phyloP scores from a whole-genome alignment of 2,113 vertebrate species.

The Antechinus flavipes region DNA sequence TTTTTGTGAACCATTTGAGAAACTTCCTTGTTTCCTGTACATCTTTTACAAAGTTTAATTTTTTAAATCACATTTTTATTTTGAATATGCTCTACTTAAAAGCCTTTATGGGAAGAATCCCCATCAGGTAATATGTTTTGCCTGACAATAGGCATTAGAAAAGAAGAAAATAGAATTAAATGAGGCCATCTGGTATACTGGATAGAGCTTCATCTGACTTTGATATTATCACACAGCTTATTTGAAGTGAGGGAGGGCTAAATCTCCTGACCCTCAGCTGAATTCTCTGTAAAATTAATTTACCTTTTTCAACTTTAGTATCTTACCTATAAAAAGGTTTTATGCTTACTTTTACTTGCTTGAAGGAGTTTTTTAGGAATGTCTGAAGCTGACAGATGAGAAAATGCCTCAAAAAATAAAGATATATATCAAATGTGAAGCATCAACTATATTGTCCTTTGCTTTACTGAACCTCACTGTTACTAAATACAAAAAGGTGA shows the following conservation, averaged over 20 bases:
- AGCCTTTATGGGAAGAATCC: slow-evolving; percentile 21
- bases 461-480: not conserved
- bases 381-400: not conserved
- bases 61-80: slow-evolving; percentile 23
- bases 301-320: not conserved
- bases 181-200: not conserved
- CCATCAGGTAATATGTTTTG: not conserved
- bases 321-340: not conserved
- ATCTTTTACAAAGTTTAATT: slow-evolving; percentile 18
- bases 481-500: not conserved
- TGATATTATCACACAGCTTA: not conserved
- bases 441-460: not conserved
- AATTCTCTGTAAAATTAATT: not conserved
- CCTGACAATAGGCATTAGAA: not conserved
- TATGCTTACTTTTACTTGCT: not conserved
- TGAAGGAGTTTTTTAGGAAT: not conserved
- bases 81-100: slow-evolving; percentile 38
- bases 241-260: not conserved
- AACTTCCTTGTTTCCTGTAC: slow-evolving; percentile 7
- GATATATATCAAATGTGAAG: not conserved
- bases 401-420: not conserved
- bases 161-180: not conserved
- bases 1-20: slow-evolving; percentile 23
- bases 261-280: not conserved
- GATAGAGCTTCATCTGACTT: not conserved